A percentile compares a stretch with the other conserved stretches of the same genome.
Conservation (phyloP, 1,140 invertebrate genomes). For the Leptinotarsa texana region DNA sequence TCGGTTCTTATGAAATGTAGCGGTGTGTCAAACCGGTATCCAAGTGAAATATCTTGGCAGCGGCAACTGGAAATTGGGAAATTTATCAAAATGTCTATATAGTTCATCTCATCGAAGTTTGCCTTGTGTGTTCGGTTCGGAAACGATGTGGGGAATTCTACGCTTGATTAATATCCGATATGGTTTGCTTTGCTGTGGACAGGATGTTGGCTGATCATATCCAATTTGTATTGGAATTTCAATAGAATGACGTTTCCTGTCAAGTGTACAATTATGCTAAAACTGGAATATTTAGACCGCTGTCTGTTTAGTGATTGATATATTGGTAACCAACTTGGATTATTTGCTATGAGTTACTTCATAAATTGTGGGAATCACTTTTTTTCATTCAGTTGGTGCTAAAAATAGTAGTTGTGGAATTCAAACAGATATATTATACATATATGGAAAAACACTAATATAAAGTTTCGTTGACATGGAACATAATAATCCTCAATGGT, state of each 20-base stretch:
- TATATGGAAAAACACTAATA: too few species aligned
- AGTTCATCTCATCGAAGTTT: constrained; percentile 8
- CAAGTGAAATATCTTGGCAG: background rate
- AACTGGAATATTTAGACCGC: too few species aligned
- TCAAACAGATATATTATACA: too few species aligned
- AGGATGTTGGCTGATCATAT: constrained; percentile 5
- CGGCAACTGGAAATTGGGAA: background rate
- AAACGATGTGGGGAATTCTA: background rate
- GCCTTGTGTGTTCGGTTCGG: background rate
- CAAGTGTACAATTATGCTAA: too few species aligned
- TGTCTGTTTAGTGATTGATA: too few species aligned
- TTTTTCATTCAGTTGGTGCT: too few species aligned
- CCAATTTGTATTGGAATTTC: background rate
- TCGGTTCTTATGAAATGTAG: background rate
- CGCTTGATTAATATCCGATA: constrained; percentile 5
- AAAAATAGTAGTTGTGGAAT: too few species aligned
- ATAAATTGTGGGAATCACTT: too few species aligned
- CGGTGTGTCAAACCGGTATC: background rate
- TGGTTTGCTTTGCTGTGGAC: background rate
- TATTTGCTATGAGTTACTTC: too few species aligned
- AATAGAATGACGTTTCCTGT: background rate
- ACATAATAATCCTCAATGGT: too few species aligned
- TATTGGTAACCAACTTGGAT: too few species aligned
- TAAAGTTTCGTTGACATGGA: too few species aligned
- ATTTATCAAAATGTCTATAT: constrained; percentile 7